Base-by-base conservation (phyloP, 1,140 invertebrate genomes). In the Cherax quadricarinatus region DNA sequence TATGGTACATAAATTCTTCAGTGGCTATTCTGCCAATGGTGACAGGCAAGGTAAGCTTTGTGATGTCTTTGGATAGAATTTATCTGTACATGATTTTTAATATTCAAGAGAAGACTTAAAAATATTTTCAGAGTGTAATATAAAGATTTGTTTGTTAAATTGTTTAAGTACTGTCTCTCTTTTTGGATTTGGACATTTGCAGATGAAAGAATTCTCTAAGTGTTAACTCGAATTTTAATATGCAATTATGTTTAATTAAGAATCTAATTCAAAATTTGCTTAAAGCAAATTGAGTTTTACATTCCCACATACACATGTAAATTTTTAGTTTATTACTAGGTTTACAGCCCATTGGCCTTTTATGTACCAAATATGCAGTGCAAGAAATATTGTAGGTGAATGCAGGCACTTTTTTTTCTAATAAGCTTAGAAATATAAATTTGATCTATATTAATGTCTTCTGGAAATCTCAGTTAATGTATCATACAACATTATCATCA, bases 401-500 rank as follows among this genome's bases (percentile, higher is more conserved):
- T 75, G 70, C 70, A 21, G 70, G 6, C 24, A 30, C 30, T 75
- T n/a, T 9, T 73, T 24, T 75, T n/a, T 21, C 14, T 70, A 18
- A 9, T 24, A 75, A 30, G 70, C 30, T 75, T 30, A 12, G 12
- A 30, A 30, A 30, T 75, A 75, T 30, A 75, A 16, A 75, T 24
- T 24, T 75, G 12, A 30, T 24, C 70, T 75, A 4, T 75, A 75
- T 75, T 75, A 30, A 75, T 75, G 70, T 75, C n/a, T 6, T 70
- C 66, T 75, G 24, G 70, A 75, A 75, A 75, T 75, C 70, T 75
- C 70, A 75, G 70, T 75, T 75, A 30, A 75, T 75, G 70, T 75
- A 75, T 75, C 70, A 75, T 75, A 75, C 70, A 75, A 75, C 70
- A 75, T 75, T 75, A 75, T 75, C 70, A 75, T 75, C 70, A 75